Evolutionary conservation across 2,888 invertebrate genomes (phyloP), one percentile per base, ranked within the genome.

Genomic region (Orchesella flavescens): DNA sequence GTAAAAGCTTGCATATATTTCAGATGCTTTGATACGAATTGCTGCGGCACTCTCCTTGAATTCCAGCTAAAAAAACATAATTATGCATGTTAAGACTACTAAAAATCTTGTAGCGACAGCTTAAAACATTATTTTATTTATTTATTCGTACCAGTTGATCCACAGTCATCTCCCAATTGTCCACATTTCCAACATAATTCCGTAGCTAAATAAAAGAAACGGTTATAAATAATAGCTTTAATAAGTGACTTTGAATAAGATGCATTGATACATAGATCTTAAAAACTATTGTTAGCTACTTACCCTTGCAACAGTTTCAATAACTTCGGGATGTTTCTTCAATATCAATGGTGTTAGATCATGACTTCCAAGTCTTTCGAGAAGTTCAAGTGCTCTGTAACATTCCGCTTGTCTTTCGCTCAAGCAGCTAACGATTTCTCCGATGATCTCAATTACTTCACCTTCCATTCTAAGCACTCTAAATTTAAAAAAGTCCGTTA

Each of bases 101-200:
- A n/a, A n/a, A n/a, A n/a, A n/a, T n/a, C n/a, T n/a, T n/a, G n/a
- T n/a, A n/a, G n/a, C n/a, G n/a, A n/a, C n/a, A 24, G 46, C 23
- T 63, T 84, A 87, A 63, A 84, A 80, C 7, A 63, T 23, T 69
- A 17, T 9, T 21, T 13, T 4, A 44, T 9, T 49, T 19, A 5
- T 69, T 12, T 69, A 69, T 7, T 61, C 71, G 79, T 78, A 92
- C 90, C 72, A 93, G 92, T 85, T 94, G 93, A 46, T 93, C 93
- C 0, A 91, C 91, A 2, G 90, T 90, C 83, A 93, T 91, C 87
- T 93, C 93, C 96, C 96, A 96, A 17, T 93, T 92, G 5, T 93
- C 92, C 1, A 93, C 91, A 90, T 96, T 96, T 9, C 96, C 96
- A 53, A 95, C 93, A 90, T 96, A 96, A 63, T 93, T 93, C 17